A percentile compares a stretch with the other conserved stretches of the same genome.
Conservation (phyloP, 2,113 vertebrate species). For the Sinocyclocheilus maitianheensis region DNA sequence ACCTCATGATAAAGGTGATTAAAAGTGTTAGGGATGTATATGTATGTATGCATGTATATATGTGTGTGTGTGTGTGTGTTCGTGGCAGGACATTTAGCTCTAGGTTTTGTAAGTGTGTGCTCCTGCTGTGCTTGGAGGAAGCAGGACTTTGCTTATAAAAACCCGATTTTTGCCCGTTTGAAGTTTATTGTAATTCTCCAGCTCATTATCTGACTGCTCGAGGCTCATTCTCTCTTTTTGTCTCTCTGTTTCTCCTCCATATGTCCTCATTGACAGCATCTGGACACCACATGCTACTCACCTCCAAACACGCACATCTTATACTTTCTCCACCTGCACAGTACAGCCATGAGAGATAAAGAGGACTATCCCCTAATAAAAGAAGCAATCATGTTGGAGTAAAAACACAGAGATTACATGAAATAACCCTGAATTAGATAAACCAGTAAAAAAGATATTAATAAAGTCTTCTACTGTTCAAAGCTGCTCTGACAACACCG, state of each 20-base stretch:
- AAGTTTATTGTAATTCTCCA: conserved; percentile 61
- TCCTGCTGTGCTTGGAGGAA: conserved; percentile 29
- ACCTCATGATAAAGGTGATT: background rate
- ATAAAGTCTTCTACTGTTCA: background rate
- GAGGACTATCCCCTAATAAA: background rate
- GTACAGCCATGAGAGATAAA: background rate
- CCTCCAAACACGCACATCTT: conserved; percentile 54
- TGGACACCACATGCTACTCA: conserved; percentile 71
- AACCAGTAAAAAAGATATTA: background rate
- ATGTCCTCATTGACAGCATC: conserved; percentile 66
- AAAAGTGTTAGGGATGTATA: background rate
- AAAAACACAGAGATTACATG: background rate
- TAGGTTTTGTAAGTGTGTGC: background rate
- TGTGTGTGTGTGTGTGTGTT: background rate
- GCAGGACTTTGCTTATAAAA: conserved; percentile 13
- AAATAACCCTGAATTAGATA: background rate
- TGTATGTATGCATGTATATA: background rate
- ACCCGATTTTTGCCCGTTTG: conserved; percentile 49
- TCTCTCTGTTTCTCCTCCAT: conserved; percentile 4
- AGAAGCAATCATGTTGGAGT: background rate
- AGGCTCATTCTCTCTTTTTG: conserved; percentile 54
- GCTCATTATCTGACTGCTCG: conserved; percentile 70
- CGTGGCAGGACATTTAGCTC: background rate
- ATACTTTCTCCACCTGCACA: conserved; percentile 22
- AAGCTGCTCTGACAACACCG: background rate